These are phyloP conservation scores for Schizotus pectinicornis DNA, from an alignment of 2,888 invertebrate species.

Conservation along the genomic window DNA sequence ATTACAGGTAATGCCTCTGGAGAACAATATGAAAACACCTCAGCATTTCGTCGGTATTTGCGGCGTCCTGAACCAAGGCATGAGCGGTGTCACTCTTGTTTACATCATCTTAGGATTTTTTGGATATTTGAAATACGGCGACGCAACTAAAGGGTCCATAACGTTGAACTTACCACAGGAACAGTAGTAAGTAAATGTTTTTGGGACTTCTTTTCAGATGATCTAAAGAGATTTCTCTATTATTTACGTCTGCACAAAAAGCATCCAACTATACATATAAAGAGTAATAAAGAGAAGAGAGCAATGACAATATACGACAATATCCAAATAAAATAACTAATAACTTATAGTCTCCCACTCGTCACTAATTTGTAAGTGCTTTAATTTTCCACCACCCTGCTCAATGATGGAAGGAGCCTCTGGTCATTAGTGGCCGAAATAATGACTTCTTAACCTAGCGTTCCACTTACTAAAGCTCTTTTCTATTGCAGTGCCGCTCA, in stretches of 20 bases:
- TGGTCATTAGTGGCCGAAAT: too few species aligned
- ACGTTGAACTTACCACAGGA: constrained; percentile 79
- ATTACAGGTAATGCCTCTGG: constrained; percentile 85
- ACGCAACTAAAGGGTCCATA: constrained; percentile 73
- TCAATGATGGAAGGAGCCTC: too few species aligned
- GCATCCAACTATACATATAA: too few species aligned
- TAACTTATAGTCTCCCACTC: too few species aligned
- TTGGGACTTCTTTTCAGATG: neutral
- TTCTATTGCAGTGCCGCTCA: constrained; percentile 76
- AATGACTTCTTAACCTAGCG: too few species aligned
- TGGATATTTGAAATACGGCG: constrained; percentile 85
- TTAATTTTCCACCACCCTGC: too few species aligned
- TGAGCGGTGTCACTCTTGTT: constrained; percentile 85
- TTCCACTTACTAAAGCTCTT: constrained; percentile 11
- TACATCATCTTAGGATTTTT: constrained; percentile 92
- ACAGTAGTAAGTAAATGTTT: constrained; percentile 63
- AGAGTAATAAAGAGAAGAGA: too few species aligned
- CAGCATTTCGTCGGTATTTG: constrained; percentile 78
- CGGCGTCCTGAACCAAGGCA: constrained; percentile 90
- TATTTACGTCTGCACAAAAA: too few species aligned
- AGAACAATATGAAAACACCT: constrained; percentile 91
- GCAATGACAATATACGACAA: too few species aligned
- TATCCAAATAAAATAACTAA: too few species aligned
- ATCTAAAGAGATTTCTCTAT: too few species aligned
- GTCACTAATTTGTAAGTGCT: too few species aligned